A percentile compares a stretch with the other conserved stretches of the same genome.
These are phyloP conservation scores for Epicauta chinensis DNA, from an alignment of 1,140 invertebrate genomes.

Conservation along the genomic window DNA sequence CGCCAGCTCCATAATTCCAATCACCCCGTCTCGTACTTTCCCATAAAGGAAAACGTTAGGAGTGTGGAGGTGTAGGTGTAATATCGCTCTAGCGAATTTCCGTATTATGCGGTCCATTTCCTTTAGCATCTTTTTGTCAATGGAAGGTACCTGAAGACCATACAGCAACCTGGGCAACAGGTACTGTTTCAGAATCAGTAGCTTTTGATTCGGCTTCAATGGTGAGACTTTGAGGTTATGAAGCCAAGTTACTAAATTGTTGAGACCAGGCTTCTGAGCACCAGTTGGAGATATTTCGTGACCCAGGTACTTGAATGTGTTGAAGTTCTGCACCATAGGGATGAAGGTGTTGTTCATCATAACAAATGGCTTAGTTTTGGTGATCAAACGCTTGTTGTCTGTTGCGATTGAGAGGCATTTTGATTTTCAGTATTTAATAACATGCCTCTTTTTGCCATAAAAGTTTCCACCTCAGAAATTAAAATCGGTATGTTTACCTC, in stretches of 20 bases:
- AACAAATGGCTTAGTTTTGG: background rate
- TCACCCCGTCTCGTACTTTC: background rate
- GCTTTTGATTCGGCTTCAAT: background rate
- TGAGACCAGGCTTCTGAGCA: background rate
- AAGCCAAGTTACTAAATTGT: background rate
- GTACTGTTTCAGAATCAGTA: background rate
- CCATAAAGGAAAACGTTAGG: background rate
- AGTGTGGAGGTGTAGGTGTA: background rate
- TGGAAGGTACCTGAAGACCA: background rate
- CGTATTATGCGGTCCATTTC: background rate
- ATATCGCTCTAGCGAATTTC: background rate
- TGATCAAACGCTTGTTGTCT: background rate
- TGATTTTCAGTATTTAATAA: background rate
- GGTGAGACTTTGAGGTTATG: background rate
- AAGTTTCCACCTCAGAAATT: background rate
- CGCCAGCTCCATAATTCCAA: background rate
- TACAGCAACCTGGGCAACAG: background rate
- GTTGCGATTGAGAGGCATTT: background rate
- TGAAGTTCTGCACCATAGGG: background rate
- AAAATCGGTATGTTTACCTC: slow-evolving; percentile 7
- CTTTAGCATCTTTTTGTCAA: background rate
- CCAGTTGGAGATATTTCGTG: background rate
- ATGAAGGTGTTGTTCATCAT: background rate
- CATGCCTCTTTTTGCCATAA: slow-evolving; percentile 11
- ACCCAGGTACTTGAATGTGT: background rate